Evolutionary conservation across 2,113 vertebrate species (phyloP), one percentile per base, ranked within the genome.

Genomic region (Gobio gobio): DNA sequence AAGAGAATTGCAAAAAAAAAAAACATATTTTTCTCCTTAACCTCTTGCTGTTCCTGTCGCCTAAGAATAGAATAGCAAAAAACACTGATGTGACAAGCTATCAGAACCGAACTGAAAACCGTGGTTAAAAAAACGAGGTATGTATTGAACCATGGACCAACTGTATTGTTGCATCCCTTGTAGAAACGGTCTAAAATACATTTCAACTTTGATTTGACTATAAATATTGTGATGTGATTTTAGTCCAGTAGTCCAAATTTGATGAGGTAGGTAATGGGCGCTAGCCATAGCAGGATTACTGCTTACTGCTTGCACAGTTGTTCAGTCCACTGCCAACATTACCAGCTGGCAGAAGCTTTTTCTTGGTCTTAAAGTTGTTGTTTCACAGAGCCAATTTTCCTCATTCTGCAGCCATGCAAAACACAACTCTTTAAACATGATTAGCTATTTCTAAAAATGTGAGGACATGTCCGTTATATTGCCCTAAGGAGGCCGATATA

Each of bases 241-340:
- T 76, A 4, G 33, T 26, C 29, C 47, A 76, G 45, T 51, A 47
- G 47, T 76, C 47, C 49, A 54, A 3, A 76, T 54, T 49, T 29
- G 24, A 76, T 49, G 26, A 33, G 73, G 8, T 47, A 76, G 49
- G 18, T 51, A 76, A 54, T 33, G 49, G 74, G 74, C 9, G 4
- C 47, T 10, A 33, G 74, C 74, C 26, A 54, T 56, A 54, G 26
- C 10, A 20, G 74, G 73, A 76, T 73, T 73, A 73, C 70, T 73
- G 70, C 70, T 73, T n/a, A 73, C 43, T 74, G 72, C 74, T 26
- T 54, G 45, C 47, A 76, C 74, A 76, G 74, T 76, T 74, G 72
- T 74, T 76, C 49, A 76, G 24, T 76, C 49, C 26, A 56, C 26
- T 54, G 74, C 74, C 74, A 76, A 54, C 47, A 54, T 12, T 20